Base-by-base conservation (phyloP, 1,140 invertebrate species). In the Galendromus occidentalis region DNA sequence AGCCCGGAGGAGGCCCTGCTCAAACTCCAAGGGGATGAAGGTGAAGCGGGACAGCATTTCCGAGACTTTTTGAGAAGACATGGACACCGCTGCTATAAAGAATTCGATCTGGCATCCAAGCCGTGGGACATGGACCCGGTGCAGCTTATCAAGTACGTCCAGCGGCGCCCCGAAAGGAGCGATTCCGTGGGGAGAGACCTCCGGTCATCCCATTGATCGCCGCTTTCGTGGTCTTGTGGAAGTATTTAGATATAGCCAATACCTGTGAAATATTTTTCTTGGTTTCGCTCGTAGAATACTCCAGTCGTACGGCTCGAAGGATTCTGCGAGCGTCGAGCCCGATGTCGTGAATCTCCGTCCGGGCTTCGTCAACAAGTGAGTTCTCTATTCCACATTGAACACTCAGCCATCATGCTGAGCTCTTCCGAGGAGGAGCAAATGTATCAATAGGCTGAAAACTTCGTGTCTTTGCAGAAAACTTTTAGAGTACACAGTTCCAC, bases 11-110 rank as follows among this genome's bases (percentile, higher is more conserved):
- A 77, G 0, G 82, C 79, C 12, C 63, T 81, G 20, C 47, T 76
- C 14, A 86, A 83, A 83, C 71, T 87, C 1, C 71, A 79, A 69
- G 70, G 70, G 1, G 77, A 83, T 71, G 76, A 77, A 42, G 76
- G 79, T 2, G 67, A 76, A 65, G 74, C 80, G 6, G 75, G 79
- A 45, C 66, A 73, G 14, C 72, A 79, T 45, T 66, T 66, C 44
- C 22, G 64, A 12, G 18, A 18, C 18, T 66, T 66, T 39, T 28
- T 66, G 33, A 22, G 20, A 7, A 66, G 45, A 29, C 65, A 66
- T 65, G 65, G 59, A 22, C 65, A 66, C 17, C 65, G 65, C n/a
- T 66, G 65, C 25, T n/a, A 20, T 7, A 64, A 66, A 17, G 47
- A 66, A 28, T 64, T 64, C 44, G 65, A 64, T 17, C n/a, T 66